These are phyloP conservation scores for Agraylea sexmaculata DNA, from an alignment of 1,140 invertebrate species.

Conservation along the genomic window DNA sequence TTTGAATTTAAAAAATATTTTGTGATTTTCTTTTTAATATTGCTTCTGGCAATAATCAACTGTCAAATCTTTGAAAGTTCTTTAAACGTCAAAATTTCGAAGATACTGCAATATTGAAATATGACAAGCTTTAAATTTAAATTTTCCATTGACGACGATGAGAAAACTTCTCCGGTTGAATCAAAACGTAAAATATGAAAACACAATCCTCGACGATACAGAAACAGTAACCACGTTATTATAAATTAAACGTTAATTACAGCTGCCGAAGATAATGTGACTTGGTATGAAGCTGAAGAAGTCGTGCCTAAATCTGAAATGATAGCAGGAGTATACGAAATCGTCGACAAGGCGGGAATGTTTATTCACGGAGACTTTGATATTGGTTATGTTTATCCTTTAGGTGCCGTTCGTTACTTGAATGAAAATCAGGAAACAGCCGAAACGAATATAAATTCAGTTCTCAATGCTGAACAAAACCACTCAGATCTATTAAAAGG, in stretches of 20 bases:
- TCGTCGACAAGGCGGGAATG: constrained; percentile 29
- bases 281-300: constrained; percentile 31
- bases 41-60: not conserved
- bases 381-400: constrained; percentile 37
- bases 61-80: constrained; percentile 1
- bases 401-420: constrained; percentile 30
- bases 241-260: constrained; percentile 20
- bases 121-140: constrained; percentile 43
- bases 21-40: too few species aligned
- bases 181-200: too few species aligned
- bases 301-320: constrained; percentile 25
- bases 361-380: constrained; percentile 33
- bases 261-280: constrained; percentile 21
- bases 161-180: too few species aligned
- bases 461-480: constrained; percentile 42
- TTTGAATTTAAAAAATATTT: too few species aligned
- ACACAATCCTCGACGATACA: too few species aligned
- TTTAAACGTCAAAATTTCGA: constrained; percentile 25
- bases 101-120: constrained; percentile 14
- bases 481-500: constrained; percentile 60
- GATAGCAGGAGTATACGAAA: constrained; percentile 26
- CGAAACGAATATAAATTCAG: constrained; percentile 22
- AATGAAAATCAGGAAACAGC: constrained; percentile 24
- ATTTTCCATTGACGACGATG: constrained; percentile 26
- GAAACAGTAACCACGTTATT: constrained; percentile 17